Conservation (phyloP, 2,797 vertebrate genomes). For the Acipenser ruthenus region DNA sequence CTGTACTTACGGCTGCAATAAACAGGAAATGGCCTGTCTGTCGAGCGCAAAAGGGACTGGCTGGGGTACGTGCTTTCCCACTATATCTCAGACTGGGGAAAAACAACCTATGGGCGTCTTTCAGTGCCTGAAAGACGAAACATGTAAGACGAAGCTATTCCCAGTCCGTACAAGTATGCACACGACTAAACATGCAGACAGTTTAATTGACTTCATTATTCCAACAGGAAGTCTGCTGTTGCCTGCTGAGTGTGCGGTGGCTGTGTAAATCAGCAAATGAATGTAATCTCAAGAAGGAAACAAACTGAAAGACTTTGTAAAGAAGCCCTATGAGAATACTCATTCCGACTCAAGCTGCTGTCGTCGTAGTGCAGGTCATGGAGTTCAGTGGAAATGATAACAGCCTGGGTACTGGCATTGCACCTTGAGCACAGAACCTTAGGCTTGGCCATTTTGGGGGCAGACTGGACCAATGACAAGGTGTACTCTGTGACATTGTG, state of each 20-base stretch:
- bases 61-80: not conserved
- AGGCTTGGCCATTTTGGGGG: no score
- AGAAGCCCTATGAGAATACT: no score
- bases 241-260: not conserved
- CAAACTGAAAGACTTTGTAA: no score
- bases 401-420: no score
- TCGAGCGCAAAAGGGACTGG: not conserved
- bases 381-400: no score
- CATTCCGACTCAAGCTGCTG: no score
- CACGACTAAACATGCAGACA: not conserved
- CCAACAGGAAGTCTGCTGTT: not conserved
- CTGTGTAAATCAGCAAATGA: no score
- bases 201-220: not conserved
- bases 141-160: not conserved
- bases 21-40: not conserved
- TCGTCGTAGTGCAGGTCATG: no score
- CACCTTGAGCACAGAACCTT: no score
- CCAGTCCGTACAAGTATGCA: not conserved
- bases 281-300: no score
- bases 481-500: no score
- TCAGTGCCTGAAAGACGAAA: not conserved
- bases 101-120: not conserved
- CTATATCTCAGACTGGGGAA: not conserved
- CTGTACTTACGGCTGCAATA: not conserved
- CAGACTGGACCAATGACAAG: no score